phyloP scores from a whole-genome alignment of 2,113 vertebrate genomes.

The Microcebus ravelobensis region DNA sequence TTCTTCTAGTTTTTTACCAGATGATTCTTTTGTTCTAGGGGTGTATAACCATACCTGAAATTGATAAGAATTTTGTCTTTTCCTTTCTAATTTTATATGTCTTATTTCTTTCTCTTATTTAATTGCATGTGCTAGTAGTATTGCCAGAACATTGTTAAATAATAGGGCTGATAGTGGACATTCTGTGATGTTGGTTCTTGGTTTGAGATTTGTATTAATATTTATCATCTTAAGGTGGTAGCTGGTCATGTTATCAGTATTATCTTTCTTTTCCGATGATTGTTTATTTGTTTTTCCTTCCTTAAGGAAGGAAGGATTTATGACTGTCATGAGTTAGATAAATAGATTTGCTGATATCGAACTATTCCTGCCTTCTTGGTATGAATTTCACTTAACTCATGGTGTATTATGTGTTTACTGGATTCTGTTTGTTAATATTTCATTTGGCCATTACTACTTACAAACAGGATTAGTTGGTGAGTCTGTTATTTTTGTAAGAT shows the following conservation, averaged over 20 bases:
- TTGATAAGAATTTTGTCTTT: neutral
- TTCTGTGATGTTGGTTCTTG: neutral
- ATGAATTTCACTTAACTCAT: neutral
- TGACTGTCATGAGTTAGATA: neutral
- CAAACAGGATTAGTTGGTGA: neutral
- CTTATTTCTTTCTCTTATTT: neutral
- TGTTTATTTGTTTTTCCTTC: slow-evolving; percentile 13
- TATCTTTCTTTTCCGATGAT: neutral
- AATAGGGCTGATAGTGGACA: neutral
- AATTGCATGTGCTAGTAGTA: neutral
- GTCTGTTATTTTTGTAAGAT: neutral
- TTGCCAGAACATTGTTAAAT: neutral
- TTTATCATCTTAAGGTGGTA: neutral
- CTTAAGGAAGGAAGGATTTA: neutral
- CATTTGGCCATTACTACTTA: neutral
- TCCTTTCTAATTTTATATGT: neutral
- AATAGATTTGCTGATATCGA: neutral
- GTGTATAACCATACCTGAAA: neutral
- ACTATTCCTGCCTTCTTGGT: neutral
- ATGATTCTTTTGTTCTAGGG: neutral
- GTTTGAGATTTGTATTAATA: neutral
- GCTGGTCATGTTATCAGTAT: neutral
- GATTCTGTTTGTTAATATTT: slow-evolving; percentile 1
- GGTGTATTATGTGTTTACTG: neutral
- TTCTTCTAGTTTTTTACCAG: neutral